These are phyloP conservation scores for Belgica antarctica DNA, from an alignment of 2,888 invertebrate genomes.

Conservation along the genomic window DNA sequence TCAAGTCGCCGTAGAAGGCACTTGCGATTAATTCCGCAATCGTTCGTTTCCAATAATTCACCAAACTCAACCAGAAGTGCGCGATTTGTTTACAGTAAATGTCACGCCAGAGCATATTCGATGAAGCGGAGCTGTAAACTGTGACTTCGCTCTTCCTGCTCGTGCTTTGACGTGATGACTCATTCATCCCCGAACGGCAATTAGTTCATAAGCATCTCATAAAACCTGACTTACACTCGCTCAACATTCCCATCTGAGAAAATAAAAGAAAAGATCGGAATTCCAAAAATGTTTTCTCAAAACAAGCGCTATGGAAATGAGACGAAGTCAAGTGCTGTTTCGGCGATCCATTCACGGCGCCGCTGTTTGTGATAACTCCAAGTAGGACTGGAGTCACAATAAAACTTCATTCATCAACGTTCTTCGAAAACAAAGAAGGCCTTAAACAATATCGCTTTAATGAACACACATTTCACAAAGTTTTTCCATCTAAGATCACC, in stretches of 20 bases:
- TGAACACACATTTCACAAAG: neutral
- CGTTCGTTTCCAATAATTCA: neutral
- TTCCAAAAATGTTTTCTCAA: slow-evolving; percentile 17
- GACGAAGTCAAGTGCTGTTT: neutral
- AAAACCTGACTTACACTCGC: neutral
- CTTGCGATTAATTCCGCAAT: neutral
- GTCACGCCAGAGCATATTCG: no score
- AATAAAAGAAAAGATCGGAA: slow-evolving; percentile 20
- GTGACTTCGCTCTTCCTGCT: slow-evolving; percentile 10
- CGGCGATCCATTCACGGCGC: slow-evolving; percentile 13
- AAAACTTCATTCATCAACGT: neutral
- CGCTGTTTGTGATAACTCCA: neutral
- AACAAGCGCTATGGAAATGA: slow-evolving; percentile 24
- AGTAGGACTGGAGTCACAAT: neutral
- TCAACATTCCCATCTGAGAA: neutral
- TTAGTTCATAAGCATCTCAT: slow-evolving; percentile 3
- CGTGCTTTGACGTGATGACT: neutral
- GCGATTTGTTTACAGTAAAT: neutral
- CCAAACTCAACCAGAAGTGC: neutral
- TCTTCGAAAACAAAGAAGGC: no score
- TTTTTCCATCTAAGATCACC: slow-evolving; percentile 11
- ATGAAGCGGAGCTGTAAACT: neutral
- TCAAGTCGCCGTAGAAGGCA: neutral
- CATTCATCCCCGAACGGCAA: neutral
- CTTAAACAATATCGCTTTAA: slow-evolving; percentile 12